Evolutionary conservation across 37 sponge, comb jelly and placozoan genomes (phyloP).

Genomic region (Bolinopsis microptera): DNA sequence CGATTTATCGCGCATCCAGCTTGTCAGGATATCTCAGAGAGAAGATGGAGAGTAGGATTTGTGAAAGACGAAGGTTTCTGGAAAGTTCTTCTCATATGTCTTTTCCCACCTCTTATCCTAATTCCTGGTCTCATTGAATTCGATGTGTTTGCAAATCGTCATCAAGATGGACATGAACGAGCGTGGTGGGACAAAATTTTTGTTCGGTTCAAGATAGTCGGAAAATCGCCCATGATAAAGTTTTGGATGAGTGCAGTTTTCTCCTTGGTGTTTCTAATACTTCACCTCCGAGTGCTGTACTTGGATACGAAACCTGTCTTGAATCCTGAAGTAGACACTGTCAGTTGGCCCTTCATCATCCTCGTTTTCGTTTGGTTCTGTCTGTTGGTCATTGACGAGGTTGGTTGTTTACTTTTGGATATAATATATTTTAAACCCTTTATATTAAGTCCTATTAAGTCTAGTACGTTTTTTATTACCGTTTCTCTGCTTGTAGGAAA

Average conservation of each 20-base stretch:
- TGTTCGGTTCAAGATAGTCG: not conserved
- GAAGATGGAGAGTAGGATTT: slow-evolving; percentile 9
- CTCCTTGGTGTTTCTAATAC: not conserved
- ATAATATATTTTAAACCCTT: no score
- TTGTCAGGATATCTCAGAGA: slow-evolving; percentile 19
- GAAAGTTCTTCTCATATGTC: not conserved
- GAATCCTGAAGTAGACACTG: not conserved
- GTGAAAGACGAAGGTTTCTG: slow-evolving; percentile 12
- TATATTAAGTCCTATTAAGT: no score
- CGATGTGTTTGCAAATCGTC: slow-evolving; percentile 4
- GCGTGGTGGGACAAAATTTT: not conserved
- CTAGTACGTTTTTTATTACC: no score
- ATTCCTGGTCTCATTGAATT: slow-evolving; percentile 3
- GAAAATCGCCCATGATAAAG: slow-evolving; percentile 34
- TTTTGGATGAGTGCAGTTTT: slow-evolving; percentile 22
- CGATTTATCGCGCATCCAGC: slow-evolving; percentile 27
- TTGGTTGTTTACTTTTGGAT: not conserved
- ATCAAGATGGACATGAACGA: not conserved
- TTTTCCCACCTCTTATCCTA: not conserved
- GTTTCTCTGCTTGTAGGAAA: no score
- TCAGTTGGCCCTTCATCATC: not conserved
- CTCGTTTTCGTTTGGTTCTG: not conserved
- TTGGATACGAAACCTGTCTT: not conserved
- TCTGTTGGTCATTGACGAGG: not conserved
- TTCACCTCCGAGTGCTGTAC: slow-evolving; percentile 8